phyloP scores from a whole-genome alignment of 2,113 vertebrate species.

The Xiphias gladius region DNA sequence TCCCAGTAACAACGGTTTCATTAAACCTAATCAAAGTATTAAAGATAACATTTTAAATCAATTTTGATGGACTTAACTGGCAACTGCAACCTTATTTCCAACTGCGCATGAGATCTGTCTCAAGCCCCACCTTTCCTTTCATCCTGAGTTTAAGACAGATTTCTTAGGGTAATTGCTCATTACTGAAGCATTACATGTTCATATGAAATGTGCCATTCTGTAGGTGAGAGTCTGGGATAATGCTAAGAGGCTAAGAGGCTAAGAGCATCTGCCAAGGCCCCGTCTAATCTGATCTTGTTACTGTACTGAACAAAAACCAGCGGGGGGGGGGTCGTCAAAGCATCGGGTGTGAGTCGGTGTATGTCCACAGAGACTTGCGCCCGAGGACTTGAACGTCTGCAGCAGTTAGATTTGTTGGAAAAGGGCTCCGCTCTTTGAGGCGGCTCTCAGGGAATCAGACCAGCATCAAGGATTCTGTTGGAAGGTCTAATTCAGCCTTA shows the following conservation, averaged over 20 bases:
- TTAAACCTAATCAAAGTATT: neutral
- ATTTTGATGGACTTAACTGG: neutral
- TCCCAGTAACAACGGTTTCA: neutral
- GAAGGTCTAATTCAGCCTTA: too few species aligned
- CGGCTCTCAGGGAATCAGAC: too few species aligned
- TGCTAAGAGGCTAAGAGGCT: conserved; percentile 64
- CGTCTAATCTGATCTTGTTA: conserved; percentile 53
- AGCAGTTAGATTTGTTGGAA: too few species aligned
- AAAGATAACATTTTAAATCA: neutral
- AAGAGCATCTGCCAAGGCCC: conserved; percentile 46
- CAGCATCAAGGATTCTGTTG: too few species aligned
- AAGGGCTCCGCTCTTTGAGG: too few species aligned
- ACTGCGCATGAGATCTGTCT: neutral
- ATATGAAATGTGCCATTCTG: conserved; percentile 1
- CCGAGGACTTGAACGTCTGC: too few species aligned
- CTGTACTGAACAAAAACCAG: conserved; percentile 26
- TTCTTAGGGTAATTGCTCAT: neutral
- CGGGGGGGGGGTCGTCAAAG: neutral
- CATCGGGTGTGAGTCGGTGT: neutral
- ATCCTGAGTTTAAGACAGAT: neutral
- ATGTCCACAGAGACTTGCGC: neutral
- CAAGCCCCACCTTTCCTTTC: too few species aligned
- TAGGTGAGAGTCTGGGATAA: conserved; percentile 22
- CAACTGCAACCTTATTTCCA: neutral
- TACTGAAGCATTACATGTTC: conserved; percentile 13